Conservation (phyloP, 2,888 invertebrate genomes). For the Mythimna lalbum region DNA sequence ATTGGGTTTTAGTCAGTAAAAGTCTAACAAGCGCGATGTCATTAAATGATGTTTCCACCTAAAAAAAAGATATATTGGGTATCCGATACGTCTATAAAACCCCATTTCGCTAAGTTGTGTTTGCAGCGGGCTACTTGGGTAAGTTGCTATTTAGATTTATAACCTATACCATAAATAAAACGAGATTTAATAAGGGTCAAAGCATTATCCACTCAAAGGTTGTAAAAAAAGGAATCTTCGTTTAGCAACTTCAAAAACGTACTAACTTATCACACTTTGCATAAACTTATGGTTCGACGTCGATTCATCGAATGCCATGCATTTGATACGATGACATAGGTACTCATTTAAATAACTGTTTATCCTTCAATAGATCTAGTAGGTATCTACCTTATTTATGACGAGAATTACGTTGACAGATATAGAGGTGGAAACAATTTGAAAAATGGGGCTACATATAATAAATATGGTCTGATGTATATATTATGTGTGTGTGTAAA, state of each 20-base stretch:
- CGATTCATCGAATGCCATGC: slow-evolving; percentile 37
- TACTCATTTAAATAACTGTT: slow-evolving; percentile 54
- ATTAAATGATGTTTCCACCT: too few species aligned
- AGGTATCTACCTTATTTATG: slow-evolving; percentile 17
- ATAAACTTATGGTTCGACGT: slow-evolving; percentile 28
- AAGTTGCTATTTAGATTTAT: neutral
- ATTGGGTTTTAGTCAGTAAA: too few species aligned
- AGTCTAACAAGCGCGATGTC: too few species aligned
- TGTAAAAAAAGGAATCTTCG: slow-evolving; percentile 5
- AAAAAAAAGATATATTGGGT: too few species aligned
- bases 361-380: slow-evolving; percentile 22
- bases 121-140: too few species aligned
- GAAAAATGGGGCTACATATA: slow-evolving; percentile 1
- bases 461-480: slow-evolving; percentile 5
- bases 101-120: too few species aligned
- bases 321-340: slow-evolving; percentile 32
- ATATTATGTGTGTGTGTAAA: too few species aligned
- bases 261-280: slow-evolving; percentile 31
- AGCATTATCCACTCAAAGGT: neutral
- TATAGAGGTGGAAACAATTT: slow-evolving; percentile 4
- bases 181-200: neutral
- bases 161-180: neutral
- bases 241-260: slow-evolving; percentile 18
- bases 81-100: too few species aligned
- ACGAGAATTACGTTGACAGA: slow-evolving; percentile 9